These are phyloP conservation scores for Coreoperca whiteheadi DNA, from an alignment of 2,113 vertebrate genomes.

Conservation along the genomic window DNA sequence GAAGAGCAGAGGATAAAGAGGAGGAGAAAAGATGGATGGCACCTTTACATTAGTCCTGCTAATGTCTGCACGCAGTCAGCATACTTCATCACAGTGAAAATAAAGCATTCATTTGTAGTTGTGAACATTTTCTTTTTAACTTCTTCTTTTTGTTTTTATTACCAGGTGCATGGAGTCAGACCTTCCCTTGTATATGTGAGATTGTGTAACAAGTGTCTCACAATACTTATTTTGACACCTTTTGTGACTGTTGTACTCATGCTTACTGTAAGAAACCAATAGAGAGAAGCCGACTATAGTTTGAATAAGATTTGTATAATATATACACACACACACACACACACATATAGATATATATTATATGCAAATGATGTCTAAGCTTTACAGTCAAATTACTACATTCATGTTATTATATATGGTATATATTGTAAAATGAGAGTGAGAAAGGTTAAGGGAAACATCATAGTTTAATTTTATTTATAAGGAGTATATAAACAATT, in stretches of 20 bases:
- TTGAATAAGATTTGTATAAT: no score
- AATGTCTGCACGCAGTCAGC: background rate
- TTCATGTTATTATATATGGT: background rate
- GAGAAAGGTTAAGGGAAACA: background rate
- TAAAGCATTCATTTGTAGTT: background rate
- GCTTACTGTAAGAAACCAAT: background rate
- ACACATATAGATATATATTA: no score
- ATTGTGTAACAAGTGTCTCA: background rate
- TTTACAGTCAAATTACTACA: background rate
- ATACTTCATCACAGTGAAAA: conserved; percentile 18
- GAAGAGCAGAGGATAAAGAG: background rate
- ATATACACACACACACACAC: no score
- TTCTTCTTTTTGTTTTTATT: no score
- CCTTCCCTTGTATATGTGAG: background rate
- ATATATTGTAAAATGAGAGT: background rate
- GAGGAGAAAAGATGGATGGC: conserved; percentile 9
- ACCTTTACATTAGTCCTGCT: conserved; percentile 14
- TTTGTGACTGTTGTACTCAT: background rate
- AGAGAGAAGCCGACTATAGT: no score
- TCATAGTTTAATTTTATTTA: background rate
- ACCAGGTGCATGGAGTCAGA: background rate
- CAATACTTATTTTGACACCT: background rate
- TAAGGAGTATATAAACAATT: background rate
- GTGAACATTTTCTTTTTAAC: background rate
- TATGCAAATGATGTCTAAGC: background rate